phyloP scores from a whole-genome alignment of 2,888 invertebrate species.

The Apotomis capreana region DNA sequence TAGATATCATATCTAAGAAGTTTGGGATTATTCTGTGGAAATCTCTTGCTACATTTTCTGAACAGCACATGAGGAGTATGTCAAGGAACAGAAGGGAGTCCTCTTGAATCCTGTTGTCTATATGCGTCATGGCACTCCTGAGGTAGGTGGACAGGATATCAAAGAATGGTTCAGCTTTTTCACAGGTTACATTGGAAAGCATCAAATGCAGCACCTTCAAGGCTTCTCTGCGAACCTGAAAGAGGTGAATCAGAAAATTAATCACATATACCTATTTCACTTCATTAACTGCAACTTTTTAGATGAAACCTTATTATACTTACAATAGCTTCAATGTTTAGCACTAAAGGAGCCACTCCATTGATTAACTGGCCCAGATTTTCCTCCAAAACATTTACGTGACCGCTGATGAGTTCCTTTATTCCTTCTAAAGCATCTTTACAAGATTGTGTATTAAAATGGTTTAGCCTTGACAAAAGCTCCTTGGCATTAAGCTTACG shows the following conservation, averaged over 20 bases:
- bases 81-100: conserved; percentile 92
- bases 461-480: conserved; percentile 87
- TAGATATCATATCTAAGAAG: conserved; percentile 93
- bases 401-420: conserved; percentile 76
- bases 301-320: conserved; percentile 48
- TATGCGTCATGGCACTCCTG: conserved; percentile 95
- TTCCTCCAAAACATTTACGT: conserved; percentile 72
- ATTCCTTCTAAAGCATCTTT: conserved; percentile 86
- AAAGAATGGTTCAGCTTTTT: conserved; percentile 88
- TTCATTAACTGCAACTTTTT: too few species aligned
- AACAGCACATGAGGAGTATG: conserved; percentile 87
- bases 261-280: neutral
- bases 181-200: conserved; percentile 65
- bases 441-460: conserved; percentile 88
- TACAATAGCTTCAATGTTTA: conserved; percentile 88
- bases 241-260: conserved; percentile 35
- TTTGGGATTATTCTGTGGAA: conserved; percentile 89
- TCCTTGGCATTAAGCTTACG: conserved; percentile 89
- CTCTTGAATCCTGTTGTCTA: conserved; percentile 90
- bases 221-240: conserved; percentile 82
- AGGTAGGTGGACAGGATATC: conserved; percentile 90
- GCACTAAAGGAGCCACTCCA: conserved; percentile 86
- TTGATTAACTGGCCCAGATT: conserved; percentile 87
- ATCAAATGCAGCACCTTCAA: conserved; percentile 82
- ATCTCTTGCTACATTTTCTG: conserved; percentile 85